These are phyloP conservation scores for Drosophila gunungcola DNA, from an alignment of 1,140 invertebrate species.

Conservation along the genomic window DNA sequence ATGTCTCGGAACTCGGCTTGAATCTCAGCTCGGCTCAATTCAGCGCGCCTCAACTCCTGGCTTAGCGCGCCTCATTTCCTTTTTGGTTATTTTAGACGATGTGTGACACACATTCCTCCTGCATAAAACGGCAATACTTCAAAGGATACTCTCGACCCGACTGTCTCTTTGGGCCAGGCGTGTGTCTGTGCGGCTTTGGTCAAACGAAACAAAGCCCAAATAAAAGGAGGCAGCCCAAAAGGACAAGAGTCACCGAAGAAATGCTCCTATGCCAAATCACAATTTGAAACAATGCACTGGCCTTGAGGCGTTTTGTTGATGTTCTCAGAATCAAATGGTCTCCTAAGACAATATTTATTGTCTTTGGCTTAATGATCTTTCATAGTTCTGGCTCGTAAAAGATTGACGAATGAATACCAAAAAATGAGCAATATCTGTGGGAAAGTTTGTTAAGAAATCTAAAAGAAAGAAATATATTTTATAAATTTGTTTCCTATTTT, in stretches of 20 bases:
- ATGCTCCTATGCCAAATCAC: slow-evolving; percentile 48
- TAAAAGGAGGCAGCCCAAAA: slow-evolving; percentile 21
- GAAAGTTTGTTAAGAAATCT: not conserved
- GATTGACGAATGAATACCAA: not conserved
- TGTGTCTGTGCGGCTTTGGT: slow-evolving; percentile 44
- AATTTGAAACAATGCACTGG: slow-evolving; percentile 44
- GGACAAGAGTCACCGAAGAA: slow-evolving; percentile 31
- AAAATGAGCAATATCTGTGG: not conserved
- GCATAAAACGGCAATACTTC: slow-evolving; percentile 67
- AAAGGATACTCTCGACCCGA: slow-evolving; percentile 52
- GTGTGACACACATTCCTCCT: slow-evolving; percentile 72
- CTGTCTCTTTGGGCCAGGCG: slow-evolving; percentile 16
- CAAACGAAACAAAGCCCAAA: slow-evolving; percentile 38
- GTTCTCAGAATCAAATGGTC: slow-evolving; percentile 37
- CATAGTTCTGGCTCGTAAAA: not conserved
- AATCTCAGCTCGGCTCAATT: slow-evolving; percentile 48
- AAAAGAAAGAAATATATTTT: not conserved
- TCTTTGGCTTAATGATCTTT: slow-evolving; percentile 17
- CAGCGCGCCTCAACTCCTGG: slow-evolving; percentile 23
- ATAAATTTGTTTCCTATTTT: not conserved
- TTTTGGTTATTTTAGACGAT: slow-evolving; percentile 60
- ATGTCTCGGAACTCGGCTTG: slow-evolving; percentile 59
- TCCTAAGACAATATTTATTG: slow-evolving; percentile 15
- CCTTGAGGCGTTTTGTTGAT: slow-evolving; percentile 42
- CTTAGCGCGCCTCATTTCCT: slow-evolving; percentile 65